Base-by-base conservation (phyloP, 2,797 vertebrate genomes). In the Enteromius afrohamiltoni region DNA sequence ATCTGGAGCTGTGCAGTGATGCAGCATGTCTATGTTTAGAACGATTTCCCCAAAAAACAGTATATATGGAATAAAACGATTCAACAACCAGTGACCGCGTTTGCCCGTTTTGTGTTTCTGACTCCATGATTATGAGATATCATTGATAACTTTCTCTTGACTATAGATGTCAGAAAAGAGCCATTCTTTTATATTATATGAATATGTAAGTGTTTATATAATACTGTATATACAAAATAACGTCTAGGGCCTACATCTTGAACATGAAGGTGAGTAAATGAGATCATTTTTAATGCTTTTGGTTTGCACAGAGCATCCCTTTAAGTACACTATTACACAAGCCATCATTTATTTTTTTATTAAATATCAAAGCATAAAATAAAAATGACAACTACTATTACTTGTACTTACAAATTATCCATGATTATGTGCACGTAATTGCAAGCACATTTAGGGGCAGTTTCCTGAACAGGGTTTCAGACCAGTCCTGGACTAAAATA, bases 1-100 rank as follows among this genome's bases (percentile, higher is more conserved):
- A 90, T 76, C 5, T 69, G 89, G 67, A 90, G 93, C 92, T 90
- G 92, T 94, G 91, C 92, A 89, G 92, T 93, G 92, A 93, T 90
- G 90, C 93, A 91, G 94, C 94, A 94, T 94, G 94, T 93, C 87
- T 93, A 91, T 94, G 93, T 93, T 92, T 93, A 92, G 87, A 93
- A 91, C 89, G 87, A 87, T 83, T 93, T 90, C 92, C 91, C 58
- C 19, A 88, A 29, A 42, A 60, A 77, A 45, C 58, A 29, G 10
- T 42, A 47, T 64, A 62, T 64, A 62, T 45, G 40, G 17, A 77
- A 62, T 77, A 77, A 77, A 77, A 77, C 16, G 1, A 31, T 77
- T 77, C 75, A 47, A 45, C 75, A 77, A 42, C 40, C 37, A 21
- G 37, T 77, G 23, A 29, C 23, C 3, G 37, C 31, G 75, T 64